Evolutionary conservation across 2,797 vertebrate genomes (phyloP).

Genomic region (Otus scops): DNA sequence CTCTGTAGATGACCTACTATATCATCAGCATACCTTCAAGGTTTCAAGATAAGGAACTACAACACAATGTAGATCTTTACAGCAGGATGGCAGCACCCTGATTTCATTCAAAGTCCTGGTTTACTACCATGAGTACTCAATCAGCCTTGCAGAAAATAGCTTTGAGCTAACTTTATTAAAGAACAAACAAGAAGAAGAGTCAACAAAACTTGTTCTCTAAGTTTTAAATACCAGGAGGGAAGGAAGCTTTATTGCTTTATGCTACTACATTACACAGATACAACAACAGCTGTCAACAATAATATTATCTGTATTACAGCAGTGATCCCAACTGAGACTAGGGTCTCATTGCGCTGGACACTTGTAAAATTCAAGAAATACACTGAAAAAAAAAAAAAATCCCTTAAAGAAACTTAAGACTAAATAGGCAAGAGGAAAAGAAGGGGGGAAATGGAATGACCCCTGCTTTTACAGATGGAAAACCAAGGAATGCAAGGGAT

Average conservation of each 20-base stretch:
- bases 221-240: slow-evolving; percentile 39
- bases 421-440: background rate
- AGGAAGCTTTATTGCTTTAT: slow-evolving; percentile 55
- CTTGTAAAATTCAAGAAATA: background rate
- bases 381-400: background rate
- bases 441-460: background rate
- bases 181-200: slow-evolving; percentile 49
- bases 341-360: slow-evolving; percentile 27
- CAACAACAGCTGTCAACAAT: slow-evolving; percentile 58
- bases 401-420: background rate
- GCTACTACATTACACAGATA: slow-evolving; percentile 65
- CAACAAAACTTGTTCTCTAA: slow-evolving; percentile 42
- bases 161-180: slow-evolving; percentile 42
- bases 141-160: slow-evolving; percentile 22
- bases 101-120: background rate
- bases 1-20: slow-evolving; percentile 11
- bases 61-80: background rate
- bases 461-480: background rate
- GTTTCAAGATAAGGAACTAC: slow-evolving; percentile 41
- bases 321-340: slow-evolving; percentile 28
- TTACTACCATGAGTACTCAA: background rate
- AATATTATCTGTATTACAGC: slow-evolving; percentile 54
- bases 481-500: background rate
- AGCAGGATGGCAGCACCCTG: background rate
- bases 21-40: background rate